These are phyloP conservation scores for Drosophila yakuba DNA, from an alignment of 1,140 invertebrate species.

Conservation along the genomic window DNA sequence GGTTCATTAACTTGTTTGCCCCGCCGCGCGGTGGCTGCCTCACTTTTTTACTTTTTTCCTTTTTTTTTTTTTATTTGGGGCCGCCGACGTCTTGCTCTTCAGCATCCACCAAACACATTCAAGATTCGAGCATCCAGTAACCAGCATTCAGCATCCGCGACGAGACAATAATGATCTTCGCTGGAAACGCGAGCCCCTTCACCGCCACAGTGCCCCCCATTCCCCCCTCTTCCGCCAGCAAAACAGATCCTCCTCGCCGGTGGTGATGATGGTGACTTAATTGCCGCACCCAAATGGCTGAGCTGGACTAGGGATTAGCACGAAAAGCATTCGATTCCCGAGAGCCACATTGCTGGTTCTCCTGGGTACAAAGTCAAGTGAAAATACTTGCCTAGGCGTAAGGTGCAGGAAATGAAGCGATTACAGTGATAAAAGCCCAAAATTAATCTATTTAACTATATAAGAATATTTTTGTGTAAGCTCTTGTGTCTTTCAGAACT, in stretches of 20 bases:
- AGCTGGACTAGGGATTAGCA: constrained; percentile 59
- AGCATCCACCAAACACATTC: constrained; percentile 15
- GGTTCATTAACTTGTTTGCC: constrained; percentile 80
- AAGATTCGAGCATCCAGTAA: no score
- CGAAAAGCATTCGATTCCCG: constrained; percentile 36
- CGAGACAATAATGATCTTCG: constrained; percentile 81
- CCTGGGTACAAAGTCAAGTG: not conserved
- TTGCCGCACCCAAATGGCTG: constrained; percentile 73
- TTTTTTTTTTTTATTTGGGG: constrained; percentile 45
- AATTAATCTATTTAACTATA: no score
- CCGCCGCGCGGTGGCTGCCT: constrained; percentile 30
- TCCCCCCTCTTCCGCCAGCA: not conserved
- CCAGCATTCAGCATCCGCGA: constrained; percentile 45
- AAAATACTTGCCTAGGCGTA: not conserved
- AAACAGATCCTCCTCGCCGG: constrained; percentile 3
- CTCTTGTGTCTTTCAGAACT: no score
- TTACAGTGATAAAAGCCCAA: not conserved
- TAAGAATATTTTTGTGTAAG: no score
- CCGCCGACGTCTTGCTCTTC: constrained; percentile 21
- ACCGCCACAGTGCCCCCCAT: not conserved
- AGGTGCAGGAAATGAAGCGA: not conserved
- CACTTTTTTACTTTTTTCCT: constrained; percentile 19
- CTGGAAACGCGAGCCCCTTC: constrained; percentile 65
- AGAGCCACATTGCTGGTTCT: not conserved
- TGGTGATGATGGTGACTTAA: constrained; percentile 70